Evolutionary conservation across 2,797 vertebrate species (phyloP).

Genomic region (Gobionotothen gibberifrons): DNA sequence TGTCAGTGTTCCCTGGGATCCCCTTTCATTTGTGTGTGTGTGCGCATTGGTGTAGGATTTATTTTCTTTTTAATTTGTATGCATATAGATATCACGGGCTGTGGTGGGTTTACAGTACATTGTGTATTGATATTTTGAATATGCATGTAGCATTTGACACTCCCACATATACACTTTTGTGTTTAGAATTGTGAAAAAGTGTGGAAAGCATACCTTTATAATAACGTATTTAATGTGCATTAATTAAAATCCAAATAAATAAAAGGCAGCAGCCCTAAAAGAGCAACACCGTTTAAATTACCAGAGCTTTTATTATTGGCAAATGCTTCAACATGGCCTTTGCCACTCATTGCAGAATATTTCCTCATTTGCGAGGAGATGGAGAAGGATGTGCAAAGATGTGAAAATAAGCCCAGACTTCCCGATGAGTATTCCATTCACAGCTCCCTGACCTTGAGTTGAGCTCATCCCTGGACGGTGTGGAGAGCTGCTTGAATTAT

Average conservation of each 20-base stretch:
- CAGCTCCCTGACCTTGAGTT: constrained; percentile 86
- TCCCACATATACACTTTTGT: constrained; percentile 35
- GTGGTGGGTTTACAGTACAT: constrained; percentile 34
- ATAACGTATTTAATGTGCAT: constrained; percentile 20
- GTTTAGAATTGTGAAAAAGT: not conserved
- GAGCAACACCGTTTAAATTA: constrained; percentile 12
- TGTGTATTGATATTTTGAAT: constrained; percentile 35
- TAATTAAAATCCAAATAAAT: constrained; percentile 16
- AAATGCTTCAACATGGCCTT: constrained; percentile 34
- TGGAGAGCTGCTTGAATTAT: constrained; percentile 80
- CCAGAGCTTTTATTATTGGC: constrained; percentile 43
- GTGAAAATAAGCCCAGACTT: constrained; percentile 76
- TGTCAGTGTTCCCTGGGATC: constrained; percentile 68
- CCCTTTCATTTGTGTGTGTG: constrained; percentile 34
- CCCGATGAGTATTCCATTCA: constrained; percentile 86
- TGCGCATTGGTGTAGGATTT: constrained; percentile 35
- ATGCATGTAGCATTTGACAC: constrained; percentile 18
- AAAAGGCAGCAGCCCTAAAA: constrained; percentile 18
- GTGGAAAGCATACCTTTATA: constrained; percentile 9
- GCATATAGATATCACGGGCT: constrained; percentile 18
- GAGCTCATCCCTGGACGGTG: constrained; percentile 78
- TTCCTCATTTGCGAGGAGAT: constrained; percentile 67
- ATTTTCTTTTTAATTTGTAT: constrained; percentile 29
- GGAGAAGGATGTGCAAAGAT: constrained; percentile 67
- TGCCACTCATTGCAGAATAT: constrained; percentile 45